A percentile compares a stretch with the other conserved stretches of the same genome.
These are phyloP conservation scores for Balanococcus diminutus DNA, from an alignment of 2,888 invertebrate species.

Conservation along the genomic window DNA sequence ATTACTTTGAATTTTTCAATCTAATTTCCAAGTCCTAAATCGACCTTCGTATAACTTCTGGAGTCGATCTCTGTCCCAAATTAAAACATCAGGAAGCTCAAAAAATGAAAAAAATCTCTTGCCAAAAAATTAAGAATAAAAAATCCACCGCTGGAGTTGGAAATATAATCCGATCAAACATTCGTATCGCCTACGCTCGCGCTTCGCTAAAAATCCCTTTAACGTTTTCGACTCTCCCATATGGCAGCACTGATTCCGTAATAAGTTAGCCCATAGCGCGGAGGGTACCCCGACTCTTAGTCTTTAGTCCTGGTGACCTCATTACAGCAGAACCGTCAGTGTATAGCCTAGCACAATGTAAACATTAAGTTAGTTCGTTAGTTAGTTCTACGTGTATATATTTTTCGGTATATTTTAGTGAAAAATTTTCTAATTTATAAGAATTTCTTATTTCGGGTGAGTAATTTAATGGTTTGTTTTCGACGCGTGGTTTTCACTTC, in stretches of 20 bases:
- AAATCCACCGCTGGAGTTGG: not conserved
- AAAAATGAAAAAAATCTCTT: not conserved
- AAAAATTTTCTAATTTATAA: not conserved
- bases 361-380: slow-evolving; percentile 52
- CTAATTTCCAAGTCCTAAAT: too few species aligned
- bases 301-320: slow-evolving; percentile 55
- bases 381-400: slow-evolving; percentile 43
- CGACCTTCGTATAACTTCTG: not conserved
- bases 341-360: slow-evolving; percentile 54
- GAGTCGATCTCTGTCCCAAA: not conserved
- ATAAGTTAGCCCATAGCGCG: slow-evolving; percentile 50
- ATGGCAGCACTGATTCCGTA: slow-evolving; percentile 53
- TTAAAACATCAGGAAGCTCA: not conserved
- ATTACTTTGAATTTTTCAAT: too few species aligned
- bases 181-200: slow-evolving; percentile 13
- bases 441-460: not conserved
- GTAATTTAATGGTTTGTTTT: not conserved
- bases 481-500: not conserved
- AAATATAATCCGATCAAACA: not conserved
- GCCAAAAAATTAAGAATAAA: not conserved
- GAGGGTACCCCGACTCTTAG: slow-evolving; percentile 40
- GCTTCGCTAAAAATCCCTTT: slow-evolving; percentile 19
- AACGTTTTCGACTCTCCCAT: slow-evolving; percentile 24
- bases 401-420: slow-evolving; percentile 16
- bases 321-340: slow-evolving; percentile 53